phyloP scores from a whole-genome alignment of 2,888 invertebrate species.

The Macrophya alboannulata region DNA sequence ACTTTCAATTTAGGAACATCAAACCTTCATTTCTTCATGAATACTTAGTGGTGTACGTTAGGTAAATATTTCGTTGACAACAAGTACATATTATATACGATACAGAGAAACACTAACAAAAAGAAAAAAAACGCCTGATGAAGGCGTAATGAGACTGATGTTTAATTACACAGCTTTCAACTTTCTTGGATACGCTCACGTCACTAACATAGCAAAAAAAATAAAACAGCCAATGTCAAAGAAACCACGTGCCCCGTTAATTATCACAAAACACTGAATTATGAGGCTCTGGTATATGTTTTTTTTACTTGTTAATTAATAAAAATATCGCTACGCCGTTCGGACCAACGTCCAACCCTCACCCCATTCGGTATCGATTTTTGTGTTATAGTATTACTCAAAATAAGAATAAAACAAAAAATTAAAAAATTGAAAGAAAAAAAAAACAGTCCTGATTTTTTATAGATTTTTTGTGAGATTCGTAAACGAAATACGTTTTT shows the following conservation, averaged over 20 bases:
- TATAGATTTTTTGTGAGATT: background rate
- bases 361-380: background rate
- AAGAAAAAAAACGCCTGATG: background rate
- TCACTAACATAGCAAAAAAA: background rate
- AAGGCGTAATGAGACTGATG: conserved; percentile 7
- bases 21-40: background rate
- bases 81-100: background rate
- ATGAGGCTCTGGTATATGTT: background rate
- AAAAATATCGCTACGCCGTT: background rate
- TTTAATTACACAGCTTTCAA: background rate
- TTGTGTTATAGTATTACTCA: too few species aligned
- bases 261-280: background rate
- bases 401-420: too few species aligned
- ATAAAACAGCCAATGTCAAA: background rate
- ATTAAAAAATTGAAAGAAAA: background rate
- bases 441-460: background rate
- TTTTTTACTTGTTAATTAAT: background rate
- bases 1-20: conserved; percentile 1
- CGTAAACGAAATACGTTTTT: background rate
- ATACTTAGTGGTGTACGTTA: conserved; percentile 26
- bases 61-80: background rate
- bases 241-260: background rate
- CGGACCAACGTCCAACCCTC: background rate
- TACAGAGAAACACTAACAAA: background rate
- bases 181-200: background rate